phyloP scores from a whole-genome alignment of 2,888 invertebrate genomes.

The Tetramorium bicarinatum region DNA sequence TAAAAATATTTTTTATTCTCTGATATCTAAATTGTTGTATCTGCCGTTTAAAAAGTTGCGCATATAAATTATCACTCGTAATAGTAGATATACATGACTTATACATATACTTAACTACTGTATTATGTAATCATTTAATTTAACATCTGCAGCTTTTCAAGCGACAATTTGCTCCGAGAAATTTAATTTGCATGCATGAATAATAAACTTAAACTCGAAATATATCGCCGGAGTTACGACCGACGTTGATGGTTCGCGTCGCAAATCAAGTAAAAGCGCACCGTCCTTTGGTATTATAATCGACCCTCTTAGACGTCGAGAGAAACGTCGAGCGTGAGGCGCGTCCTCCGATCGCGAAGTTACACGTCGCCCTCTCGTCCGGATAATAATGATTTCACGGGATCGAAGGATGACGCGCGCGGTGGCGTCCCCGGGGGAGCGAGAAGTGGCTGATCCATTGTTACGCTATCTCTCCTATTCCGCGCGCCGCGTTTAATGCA shows the following conservation, averaged over 20 bases:
- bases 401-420: conserved; percentile 80
- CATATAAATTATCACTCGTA: not conserved
- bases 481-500: conserved; percentile 83
- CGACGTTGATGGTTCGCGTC: conserved; percentile 18
- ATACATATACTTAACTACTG: not conserved
- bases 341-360: conserved; percentile 65
- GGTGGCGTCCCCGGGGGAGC: conserved; percentile 79
- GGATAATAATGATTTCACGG: conserved; percentile 75
- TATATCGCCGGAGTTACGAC: conserved; percentile 36
- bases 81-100: not conserved
- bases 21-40: not conserved
- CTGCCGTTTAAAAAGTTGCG: no score
- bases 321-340: conserved; percentile 62
- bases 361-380: conserved; percentile 57
- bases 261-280: conserved; percentile 41
- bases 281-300: conserved; percentile 56
- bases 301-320: conserved; percentile 55
- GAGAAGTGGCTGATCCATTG: conserved; percentile 82
- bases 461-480: conserved; percentile 83
- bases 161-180: conserved; percentile 44
- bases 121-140: not conserved
- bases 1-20: not conserved
- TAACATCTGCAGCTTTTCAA: conserved; percentile 22
- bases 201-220: conserved; percentile 30
- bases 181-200: conserved; percentile 51